Base-by-base conservation (phyloP, 2,113 vertebrate species). In the Takifugu flavidus region DNA sequence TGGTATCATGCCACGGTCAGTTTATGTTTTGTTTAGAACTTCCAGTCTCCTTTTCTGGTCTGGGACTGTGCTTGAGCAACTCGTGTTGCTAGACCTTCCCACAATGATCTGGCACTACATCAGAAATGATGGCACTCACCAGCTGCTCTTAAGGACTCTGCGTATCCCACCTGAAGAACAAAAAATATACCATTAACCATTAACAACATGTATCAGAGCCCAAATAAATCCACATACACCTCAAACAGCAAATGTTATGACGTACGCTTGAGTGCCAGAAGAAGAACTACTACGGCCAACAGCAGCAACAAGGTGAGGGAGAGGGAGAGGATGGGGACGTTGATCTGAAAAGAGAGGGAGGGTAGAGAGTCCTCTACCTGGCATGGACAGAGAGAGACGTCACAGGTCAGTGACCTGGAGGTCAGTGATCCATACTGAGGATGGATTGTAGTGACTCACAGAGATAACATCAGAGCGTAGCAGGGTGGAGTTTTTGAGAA, bases 211-310 rank as follows among this genome's bases (percentile, higher is more conserved):
- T 44, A 45, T 20, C 14, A 4, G 27, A 25, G n/a, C 45, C 45
- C 34, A 39, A 10, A 39, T 39, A 0, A 2, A 25, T 15, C 10
- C 10, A 7, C 13, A 4, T 4, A 13, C 0, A 49, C 3, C 13
- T 42, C 50, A 15, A 31, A 25, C 3, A 14, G 52, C 25, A 14
- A 62, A 52, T 44, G 25, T n/a, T 13, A 6, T 27, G 14, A 20
- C 79, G 4, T 83, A 92, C 89, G 78, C 79, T 80, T 91, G 46
- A 91, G 83, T 47, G 77, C 87, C 58, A 91, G 53, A 6, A 88
- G 51, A n/a, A 85, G 60, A 49, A 89, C 72, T 1, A 74, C 64
- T 0, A 75, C 78, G 0, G 72, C 64, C 27, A 90, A 29, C 20
- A 88, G 57, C 27, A 88, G 34, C 46, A 91, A n/a, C 42, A 87